Conservation (phyloP, 2,113 vertebrate genomes). For the Xenopus borealis region DNA sequence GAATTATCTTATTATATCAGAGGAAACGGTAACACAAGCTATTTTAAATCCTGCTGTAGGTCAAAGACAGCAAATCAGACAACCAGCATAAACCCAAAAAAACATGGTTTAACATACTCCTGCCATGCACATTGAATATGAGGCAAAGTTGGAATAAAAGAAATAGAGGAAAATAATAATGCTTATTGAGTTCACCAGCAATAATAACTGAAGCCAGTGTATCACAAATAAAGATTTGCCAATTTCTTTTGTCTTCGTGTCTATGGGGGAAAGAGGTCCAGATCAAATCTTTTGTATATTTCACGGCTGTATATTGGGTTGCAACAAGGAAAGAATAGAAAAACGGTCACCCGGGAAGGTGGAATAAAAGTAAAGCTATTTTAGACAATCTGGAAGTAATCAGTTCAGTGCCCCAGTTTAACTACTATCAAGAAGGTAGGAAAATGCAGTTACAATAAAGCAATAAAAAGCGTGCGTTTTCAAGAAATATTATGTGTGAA, state of each 20-base stretch:
- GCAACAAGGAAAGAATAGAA: not conserved
- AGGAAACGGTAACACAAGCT: no score
- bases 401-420: not conserved
- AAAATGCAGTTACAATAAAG: not conserved
- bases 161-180: not conserved
- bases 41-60: not conserved
- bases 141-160: not conserved
- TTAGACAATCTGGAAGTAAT: constrained; percentile 12
- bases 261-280: not conserved
- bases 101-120: not conserved
- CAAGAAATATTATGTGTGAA: not conserved
- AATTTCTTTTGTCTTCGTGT: not conserved
- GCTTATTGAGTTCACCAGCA: not conserved
- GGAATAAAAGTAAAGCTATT: not conserved
- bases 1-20: no score
- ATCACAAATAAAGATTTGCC: not conserved
- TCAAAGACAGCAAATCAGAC: not conserved
- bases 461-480: not conserved
- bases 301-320: not conserved
- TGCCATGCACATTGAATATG: constrained; percentile 17
- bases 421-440: not conserved
- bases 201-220: constrained; percentile 1
- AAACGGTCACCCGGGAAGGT: not conserved
- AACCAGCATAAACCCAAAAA: not conserved
- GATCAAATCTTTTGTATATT: not conserved